Percentiles rank a stretch among this genome's conserved stretches.
Conservation (phyloP, 2,797 vertebrate genomes). For the Acrossocheilus fasciatus region DNA sequence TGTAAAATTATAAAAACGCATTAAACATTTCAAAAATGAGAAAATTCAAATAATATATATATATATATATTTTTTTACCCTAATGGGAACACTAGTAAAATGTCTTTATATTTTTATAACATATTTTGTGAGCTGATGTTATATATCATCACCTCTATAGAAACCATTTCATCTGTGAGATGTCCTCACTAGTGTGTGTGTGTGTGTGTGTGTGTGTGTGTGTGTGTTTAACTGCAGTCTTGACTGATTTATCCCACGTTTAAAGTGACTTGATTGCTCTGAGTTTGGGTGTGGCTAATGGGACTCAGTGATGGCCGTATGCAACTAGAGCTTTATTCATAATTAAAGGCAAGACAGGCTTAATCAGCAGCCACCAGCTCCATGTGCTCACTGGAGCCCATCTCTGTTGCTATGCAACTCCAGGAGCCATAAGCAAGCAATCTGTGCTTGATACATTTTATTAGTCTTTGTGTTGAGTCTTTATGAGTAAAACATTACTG, state of each 20-base stretch:
- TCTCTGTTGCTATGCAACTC: constrained; percentile 85
- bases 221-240: background rate
- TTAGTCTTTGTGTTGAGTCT: constrained; percentile 28
- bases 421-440: constrained; percentile 71
- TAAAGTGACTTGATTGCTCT: constrained; percentile 23
- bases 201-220: background rate
- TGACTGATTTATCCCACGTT: background rate
- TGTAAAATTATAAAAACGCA: too few relatives aligned
- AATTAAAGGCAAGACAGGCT: constrained; percentile 77
- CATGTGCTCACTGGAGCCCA: constrained; percentile 74
- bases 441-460: constrained; percentile 74
- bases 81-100: too few relatives aligned
- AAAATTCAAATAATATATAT: too few relatives aligned
- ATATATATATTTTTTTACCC: too few relatives aligned
- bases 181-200: background rate
- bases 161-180: background rate
- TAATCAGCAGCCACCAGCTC: constrained; percentile 76
- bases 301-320: constrained; percentile 66
- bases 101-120: too few relatives aligned
- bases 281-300: constrained; percentile 63
- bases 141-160: background rate
- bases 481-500: constrained; percentile 8
- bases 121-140: too few relatives aligned
- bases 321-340: constrained; percentile 79
- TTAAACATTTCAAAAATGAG: background rate